Percentiles rank a stretch among this genome's conserved stretches.
phyloP scores from a whole-genome alignment of 2,113 vertebrate species.

The Tychaedon coryphoeus region DNA sequence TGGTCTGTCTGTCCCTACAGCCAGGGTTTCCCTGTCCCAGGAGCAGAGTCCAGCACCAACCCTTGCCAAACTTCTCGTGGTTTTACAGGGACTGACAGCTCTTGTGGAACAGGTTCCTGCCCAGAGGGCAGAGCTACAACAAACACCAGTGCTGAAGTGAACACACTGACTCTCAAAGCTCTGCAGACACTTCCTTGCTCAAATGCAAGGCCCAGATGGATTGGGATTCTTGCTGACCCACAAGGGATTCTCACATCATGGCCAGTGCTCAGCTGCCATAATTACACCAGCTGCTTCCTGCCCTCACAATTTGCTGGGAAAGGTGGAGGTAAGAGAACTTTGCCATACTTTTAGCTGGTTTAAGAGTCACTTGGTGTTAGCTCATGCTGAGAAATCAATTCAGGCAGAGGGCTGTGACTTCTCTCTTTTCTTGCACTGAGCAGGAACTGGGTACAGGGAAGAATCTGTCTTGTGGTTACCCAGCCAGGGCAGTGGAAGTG shows the following conservation, averaged over 20 bases:
- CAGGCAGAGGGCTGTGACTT: background rate
- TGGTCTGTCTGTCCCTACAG: background rate
- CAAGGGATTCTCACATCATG: background rate
- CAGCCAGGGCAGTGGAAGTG: background rate
- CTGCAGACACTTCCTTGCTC: background rate
- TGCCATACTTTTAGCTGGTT: background rate
- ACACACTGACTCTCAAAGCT: background rate
- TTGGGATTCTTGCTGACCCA: background rate
- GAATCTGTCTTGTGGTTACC: background rate
- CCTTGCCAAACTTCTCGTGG: background rate
- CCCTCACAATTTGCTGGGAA: background rate
- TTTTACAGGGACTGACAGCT: background rate
- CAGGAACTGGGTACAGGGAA: background rate
- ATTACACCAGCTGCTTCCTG: background rate
- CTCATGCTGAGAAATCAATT: background rate
- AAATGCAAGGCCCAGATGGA: background rate
- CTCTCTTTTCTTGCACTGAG: background rate
- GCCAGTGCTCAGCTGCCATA: background rate
- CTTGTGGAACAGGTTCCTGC: accelerated
- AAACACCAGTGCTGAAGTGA: background rate
- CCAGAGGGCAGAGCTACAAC: background rate
- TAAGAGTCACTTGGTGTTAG: background rate
- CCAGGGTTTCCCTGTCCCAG: background rate
- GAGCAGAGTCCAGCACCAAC: background rate
- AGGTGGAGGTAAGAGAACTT: background rate